phyloP scores from a whole-genome alignment of 2,113 vertebrate genomes.

The Cnemophilus loriae region DNA sequence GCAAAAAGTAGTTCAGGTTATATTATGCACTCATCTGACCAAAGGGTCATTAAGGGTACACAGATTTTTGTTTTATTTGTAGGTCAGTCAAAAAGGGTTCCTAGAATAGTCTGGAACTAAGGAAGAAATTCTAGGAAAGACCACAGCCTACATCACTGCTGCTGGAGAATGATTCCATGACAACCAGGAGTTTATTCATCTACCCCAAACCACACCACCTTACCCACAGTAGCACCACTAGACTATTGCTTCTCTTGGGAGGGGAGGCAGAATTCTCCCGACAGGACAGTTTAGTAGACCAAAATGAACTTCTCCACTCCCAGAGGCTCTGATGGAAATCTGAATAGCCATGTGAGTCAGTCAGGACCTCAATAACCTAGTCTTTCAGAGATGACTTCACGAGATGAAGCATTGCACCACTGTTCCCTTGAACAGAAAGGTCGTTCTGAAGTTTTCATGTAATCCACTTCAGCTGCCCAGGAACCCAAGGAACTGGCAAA shows the following conservation, averaged over 20 bases:
- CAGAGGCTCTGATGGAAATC: background rate
- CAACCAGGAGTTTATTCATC: background rate
- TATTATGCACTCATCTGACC: background rate
- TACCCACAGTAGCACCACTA: background rate
- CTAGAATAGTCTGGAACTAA: background rate
- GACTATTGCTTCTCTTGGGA: background rate
- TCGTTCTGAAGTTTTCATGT: background rate
- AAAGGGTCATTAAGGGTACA: background rate
- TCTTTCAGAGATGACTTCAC: background rate
- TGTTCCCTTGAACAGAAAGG: background rate
- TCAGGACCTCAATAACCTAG: background rate
- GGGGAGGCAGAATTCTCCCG: background rate
- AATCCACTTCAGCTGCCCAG: background rate
- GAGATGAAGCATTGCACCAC: background rate
- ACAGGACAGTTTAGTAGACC: background rate
- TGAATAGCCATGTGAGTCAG: background rate
- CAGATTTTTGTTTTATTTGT: background rate
- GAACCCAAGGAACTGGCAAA: background rate
- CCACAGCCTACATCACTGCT: background rate
- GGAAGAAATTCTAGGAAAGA: background rate
- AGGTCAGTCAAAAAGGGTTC: background rate
- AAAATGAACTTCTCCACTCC: background rate
- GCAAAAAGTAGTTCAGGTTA: background rate
- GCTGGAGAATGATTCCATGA: background rate
- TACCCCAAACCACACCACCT: fast-evolving